phyloP scores from a whole-genome alignment of 2,888 invertebrate species.

The Graphium colonna region DNA sequence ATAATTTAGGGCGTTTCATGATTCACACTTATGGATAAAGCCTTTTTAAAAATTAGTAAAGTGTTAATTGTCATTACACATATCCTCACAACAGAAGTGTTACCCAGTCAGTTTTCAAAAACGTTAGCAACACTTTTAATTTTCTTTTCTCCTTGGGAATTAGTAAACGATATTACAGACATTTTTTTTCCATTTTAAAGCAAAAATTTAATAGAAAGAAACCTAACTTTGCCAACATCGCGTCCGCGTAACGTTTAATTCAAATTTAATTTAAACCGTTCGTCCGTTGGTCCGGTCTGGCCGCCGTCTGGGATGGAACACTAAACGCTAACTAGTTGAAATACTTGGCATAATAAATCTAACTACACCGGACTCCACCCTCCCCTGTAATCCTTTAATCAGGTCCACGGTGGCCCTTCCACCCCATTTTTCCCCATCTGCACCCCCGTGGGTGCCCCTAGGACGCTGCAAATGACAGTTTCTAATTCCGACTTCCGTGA shows the following conservation, averaged over 20 bases:
- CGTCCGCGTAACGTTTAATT: conserved; percentile 38
- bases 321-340: conserved; percentile 65
- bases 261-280: conserved; percentile 23
- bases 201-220: too few species aligned
- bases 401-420: conserved; percentile 75
- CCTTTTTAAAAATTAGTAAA: too few species aligned
- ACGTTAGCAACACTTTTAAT: too few species aligned
- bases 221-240: conserved; percentile 24
- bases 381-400: conserved; percentile 77
- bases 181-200: too few species aligned
- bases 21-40: too few species aligned
- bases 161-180: too few species aligned
- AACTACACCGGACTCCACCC: conserved; percentile 76
- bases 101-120: too few species aligned
- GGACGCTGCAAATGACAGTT: conserved; percentile 81
- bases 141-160: too few species aligned
- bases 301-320: conserved; percentile 20
- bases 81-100: too few species aligned
- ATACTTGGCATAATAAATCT: conserved; percentile 78
- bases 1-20: too few species aligned
- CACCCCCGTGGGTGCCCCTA: conserved; percentile 53
- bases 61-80: too few species aligned
- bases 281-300: conserved; percentile 7
- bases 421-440: conserved; percentile 72
- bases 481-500: conserved; percentile 81